Evolutionary conservation across 2,113 vertebrate species (phyloP).

Genomic region (Myotis davidii): DNA sequence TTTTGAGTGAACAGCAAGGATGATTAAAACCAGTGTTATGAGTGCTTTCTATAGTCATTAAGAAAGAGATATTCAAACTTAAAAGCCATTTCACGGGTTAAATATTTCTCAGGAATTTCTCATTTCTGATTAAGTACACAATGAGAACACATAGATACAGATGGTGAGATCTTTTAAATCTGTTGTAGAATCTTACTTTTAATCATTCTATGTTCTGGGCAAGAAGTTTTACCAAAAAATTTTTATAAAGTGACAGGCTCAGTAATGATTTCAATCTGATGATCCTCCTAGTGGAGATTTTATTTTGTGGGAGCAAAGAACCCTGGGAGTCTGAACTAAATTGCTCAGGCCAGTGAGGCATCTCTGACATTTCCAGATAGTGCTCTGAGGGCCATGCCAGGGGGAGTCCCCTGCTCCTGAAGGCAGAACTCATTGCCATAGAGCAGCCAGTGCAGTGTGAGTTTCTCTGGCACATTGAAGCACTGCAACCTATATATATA

Average conservation of each 20-base stretch:
- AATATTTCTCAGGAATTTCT: background rate
- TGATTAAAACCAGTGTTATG: background rate
- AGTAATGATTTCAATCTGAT: background rate
- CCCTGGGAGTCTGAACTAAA: background rate
- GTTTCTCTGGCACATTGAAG: background rate
- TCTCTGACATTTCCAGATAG: background rate
- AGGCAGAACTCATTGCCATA: background rate
- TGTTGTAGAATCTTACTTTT: background rate
- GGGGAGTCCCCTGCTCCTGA: background rate
- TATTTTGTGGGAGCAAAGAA: background rate
- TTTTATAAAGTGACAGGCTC: background rate
- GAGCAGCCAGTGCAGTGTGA: background rate
- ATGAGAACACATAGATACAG: background rate
- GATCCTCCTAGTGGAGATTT: background rate
- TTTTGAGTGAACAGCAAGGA: background rate
- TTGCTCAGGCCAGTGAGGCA: background rate
- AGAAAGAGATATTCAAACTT: background rate
- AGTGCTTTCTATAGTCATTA: background rate
- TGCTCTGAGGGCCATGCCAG: background rate
- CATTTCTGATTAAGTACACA: background rate
- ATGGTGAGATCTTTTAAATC: background rate
- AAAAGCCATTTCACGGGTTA: background rate
- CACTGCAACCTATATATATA: too few species aligned
- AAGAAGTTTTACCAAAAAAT: background rate
- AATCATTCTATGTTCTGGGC: background rate